A percentile compares a stretch with the other conserved stretches of the same genome.
These are phyloP conservation scores for Kradibia gibbosae DNA, from an alignment of 1,140 invertebrate genomes.

Conservation along the genomic window DNA sequence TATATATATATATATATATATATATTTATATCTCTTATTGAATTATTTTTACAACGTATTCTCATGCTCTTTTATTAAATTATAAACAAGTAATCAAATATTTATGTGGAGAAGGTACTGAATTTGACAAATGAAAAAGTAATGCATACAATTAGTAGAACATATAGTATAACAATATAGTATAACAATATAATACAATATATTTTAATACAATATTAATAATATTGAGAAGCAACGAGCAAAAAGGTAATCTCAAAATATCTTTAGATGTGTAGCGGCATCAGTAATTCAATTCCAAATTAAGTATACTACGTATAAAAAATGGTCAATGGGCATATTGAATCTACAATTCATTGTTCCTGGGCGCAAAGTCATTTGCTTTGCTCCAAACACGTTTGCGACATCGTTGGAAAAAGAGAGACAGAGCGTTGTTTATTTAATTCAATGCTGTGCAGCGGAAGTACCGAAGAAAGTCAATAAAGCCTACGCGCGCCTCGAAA, in stretches of 20 bases:
- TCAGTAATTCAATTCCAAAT: not conserved
- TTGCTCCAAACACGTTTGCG: conserved; percentile 41
- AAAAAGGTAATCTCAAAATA: not conserved
- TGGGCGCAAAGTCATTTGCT: conserved; percentile 29
- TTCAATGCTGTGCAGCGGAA: conserved; percentile 23
- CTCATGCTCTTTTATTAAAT: too few species aligned
- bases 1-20: too few species aligned
- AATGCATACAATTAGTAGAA: too few species aligned
- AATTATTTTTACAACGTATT: too few species aligned
- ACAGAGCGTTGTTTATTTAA: conserved; percentile 12
- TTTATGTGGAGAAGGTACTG: too few species aligned
- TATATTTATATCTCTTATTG: too few species aligned
- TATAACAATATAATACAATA: too few species aligned
- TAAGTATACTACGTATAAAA: not conserved
- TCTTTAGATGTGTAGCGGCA: not conserved
- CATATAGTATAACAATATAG: too few species aligned
- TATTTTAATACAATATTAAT: too few species aligned
- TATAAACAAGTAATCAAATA: too few species aligned
- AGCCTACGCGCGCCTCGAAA: conserved; percentile 20
- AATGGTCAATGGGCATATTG: conserved; percentile 3
- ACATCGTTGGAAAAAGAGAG: not conserved
- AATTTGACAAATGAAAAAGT: too few species aligned
- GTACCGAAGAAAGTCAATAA: conserved; percentile 53
- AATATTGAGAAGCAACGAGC: too few species aligned
- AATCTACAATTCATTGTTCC: conserved; percentile 44